Base-by-base conservation (phyloP, 2,888 invertebrate species). In the Chelonus formosanus region DNA sequence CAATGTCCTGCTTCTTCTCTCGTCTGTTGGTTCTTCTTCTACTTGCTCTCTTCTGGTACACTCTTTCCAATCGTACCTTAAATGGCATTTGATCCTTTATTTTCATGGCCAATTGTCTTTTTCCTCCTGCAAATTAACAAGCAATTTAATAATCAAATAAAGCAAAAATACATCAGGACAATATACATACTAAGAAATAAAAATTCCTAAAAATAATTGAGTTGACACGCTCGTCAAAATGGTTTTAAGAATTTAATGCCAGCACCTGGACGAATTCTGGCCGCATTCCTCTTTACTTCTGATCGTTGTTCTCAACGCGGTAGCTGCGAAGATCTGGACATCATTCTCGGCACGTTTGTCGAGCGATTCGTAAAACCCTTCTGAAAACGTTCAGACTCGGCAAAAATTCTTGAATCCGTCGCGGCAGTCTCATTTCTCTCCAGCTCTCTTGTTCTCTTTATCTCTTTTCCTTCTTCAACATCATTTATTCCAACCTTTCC, bases 281-380 rank as follows among this genome's bases (percentile, higher is more conserved):
- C 52, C 5, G 69, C 54, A 71, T 67, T 63, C 63, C 52, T 57
- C 55, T 34, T 44, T 40, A 36, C 40, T 44, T 35, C 35, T 40
- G 43, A 20, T 32, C 5, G 40, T 44, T 20, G 52, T 53, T 5
- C 35, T 32, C 31, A 53, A 40, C 32, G 44, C 43, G n/a, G 53
- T 61, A 61, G 61, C 52, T 20, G 57, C 32, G 68, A 58, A 59
- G 57, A 71, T 70, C 63, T 44, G 53, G 48, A 59, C 52, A 75
- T 77, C 73, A 80, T 80, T 80, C 78, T 69, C 74, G 74, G 78
- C 79, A 78, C 77, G 77, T 78, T 75, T 76, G 75, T 71, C 71
- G 72, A 75, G 72, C 74, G 76, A 80, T 79, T 77, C 76, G 76
- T 75, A 76, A 79, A 81, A 77, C 74, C 76, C 71, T 74, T 67